phyloP scores from a whole-genome alignment of 2,888 invertebrate genomes.

The Agrilus cyanescens region DNA sequence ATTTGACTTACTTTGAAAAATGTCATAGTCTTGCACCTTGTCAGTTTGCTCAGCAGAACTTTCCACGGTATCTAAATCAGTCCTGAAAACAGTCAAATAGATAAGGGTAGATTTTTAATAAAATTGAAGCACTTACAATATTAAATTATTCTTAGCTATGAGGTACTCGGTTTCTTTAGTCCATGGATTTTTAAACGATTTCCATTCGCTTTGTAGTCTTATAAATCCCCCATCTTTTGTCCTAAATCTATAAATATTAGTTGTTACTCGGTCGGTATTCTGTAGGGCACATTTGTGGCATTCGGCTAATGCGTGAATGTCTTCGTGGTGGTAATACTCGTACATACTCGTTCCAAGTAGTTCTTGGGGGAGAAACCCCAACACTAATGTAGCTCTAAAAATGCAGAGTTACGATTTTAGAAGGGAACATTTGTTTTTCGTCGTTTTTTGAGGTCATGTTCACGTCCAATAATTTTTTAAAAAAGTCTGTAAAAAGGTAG shows the following conservation, averaged over 20 bases:
- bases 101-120: background rate
- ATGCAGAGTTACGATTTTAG: background rate
- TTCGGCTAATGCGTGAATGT: conserved; percentile 66
- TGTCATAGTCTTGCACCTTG: conserved; percentile 40
- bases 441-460: no score
- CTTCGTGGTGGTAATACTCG: conserved; percentile 79
- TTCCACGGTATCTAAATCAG: conserved; percentile 39
- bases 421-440: no score
- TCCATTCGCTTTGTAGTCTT: conserved; percentile 73
- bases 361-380: conserved; percentile 90
- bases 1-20: conserved; percentile 40
- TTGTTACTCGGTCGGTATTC: conserved; percentile 47
- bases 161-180: conserved; percentile 89
- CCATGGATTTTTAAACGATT: conserved; percentile 88
- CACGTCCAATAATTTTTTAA: background rate
- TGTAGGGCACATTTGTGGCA: conserved; percentile 71
- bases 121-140: conserved; percentile 42
- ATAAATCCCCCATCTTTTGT: conserved; percentile 65
- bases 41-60: conserved; percentile 37
- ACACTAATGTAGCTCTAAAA: conserved; percentile 70
- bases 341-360: conserved; percentile 85
- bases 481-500: no score
- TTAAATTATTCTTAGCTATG: conserved; percentile 73
- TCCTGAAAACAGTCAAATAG: conserved; percentile 25
- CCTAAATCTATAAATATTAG: conserved; percentile 67